Percentiles rank a stretch among this genome's conserved stretches.
phyloP scores from a whole-genome alignment of 1,140 invertebrate genomes.

The Bombus terrestris region DNA sequence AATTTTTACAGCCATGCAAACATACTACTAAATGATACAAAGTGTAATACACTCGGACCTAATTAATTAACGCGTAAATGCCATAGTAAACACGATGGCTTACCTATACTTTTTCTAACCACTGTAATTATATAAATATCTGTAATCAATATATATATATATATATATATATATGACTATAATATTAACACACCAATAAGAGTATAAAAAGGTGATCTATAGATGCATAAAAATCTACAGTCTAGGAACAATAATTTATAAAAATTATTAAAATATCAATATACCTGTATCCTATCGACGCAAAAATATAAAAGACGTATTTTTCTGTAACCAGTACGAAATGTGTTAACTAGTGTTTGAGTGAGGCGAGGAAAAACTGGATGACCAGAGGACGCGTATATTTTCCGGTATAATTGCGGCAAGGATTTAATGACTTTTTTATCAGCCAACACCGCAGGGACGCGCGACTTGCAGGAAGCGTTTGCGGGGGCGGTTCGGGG shows the following conservation, averaged over 20 bases:
- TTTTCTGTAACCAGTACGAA: background rate
- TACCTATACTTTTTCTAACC: no score
- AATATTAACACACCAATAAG: no score
- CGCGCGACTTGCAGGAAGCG: constrained; percentile 55
- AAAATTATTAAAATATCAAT: background rate
- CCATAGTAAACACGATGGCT: no score
- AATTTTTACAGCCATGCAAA: no score
- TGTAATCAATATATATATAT: no score
- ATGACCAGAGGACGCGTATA: background rate
- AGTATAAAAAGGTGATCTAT: no score
- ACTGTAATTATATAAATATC: no score
- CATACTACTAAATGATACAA: no score
- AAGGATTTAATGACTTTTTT: constrained; percentile 55
- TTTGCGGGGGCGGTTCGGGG: constrained; percentile 19
- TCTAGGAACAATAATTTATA: background rate
- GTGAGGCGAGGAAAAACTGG: background rate
- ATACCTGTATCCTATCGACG: background rate
- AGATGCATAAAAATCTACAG: background rate
- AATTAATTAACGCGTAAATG: no score
- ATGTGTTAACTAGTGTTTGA: background rate
- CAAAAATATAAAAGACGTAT: background rate
- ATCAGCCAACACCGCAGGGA: constrained; percentile 38
- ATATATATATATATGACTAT: no score
- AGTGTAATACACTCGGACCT: no score
- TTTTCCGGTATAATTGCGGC: constrained; percentile 19